Conservation (phyloP, 2,113 vertebrate genomes). For the Thermophis baileyi region DNA sequence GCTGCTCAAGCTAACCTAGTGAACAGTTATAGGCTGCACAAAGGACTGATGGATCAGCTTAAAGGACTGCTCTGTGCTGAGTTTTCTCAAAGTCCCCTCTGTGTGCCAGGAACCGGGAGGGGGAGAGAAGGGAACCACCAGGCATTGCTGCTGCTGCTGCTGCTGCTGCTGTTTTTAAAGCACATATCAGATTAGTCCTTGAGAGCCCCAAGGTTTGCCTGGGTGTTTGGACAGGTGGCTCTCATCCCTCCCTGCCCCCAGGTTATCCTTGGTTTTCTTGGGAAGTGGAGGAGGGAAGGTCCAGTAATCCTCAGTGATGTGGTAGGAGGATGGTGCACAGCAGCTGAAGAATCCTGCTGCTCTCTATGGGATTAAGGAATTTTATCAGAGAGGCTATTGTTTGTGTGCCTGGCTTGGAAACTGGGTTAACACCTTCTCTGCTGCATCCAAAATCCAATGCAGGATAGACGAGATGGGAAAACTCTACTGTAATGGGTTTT, state of each 20-base stretch:
- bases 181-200: conserved; percentile 41
- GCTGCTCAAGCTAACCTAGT: neutral
- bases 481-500: neutral
- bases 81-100: conserved; percentile 55
- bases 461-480: neutral
- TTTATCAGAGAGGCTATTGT: conserved; percentile 67
- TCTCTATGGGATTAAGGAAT: conserved; percentile 53
- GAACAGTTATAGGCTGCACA: neutral
- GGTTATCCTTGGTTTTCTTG: neutral
- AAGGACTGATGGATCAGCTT: conserved; percentile 29
- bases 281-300: neutral
- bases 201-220: neutral
- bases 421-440: conserved; percentile 61
- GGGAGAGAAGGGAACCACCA: neutral
- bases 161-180: neutral
- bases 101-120: conserved; percentile 47
- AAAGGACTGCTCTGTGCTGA: conserved; percentile 21
- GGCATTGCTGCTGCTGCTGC: neutral
- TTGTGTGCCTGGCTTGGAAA: conserved; percentile 35
- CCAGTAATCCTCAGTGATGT: conserved; percentile 19
- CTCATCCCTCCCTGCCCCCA: neutral
- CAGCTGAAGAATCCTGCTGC: conserved; percentile 63
- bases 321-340: conserved; percentile 40
- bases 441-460: conserved; percentile 24
- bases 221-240: neutral